phyloP scores from a whole-genome alignment of 2,797 vertebrate genomes.

The Sebastiscus tertius region DNA sequence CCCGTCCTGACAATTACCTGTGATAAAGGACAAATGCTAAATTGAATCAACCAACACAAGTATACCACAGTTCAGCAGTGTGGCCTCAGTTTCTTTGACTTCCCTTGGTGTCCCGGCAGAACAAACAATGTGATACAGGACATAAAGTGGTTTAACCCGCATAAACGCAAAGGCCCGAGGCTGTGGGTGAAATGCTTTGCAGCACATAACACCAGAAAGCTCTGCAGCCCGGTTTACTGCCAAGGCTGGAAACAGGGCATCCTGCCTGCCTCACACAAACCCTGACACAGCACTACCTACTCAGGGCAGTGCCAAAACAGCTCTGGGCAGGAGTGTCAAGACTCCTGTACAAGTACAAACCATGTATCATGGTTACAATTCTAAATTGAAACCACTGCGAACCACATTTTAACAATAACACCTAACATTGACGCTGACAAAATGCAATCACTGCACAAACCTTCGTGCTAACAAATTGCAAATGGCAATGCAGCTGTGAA shows the following conservation, averaged over 20 bases:
- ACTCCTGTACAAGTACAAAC: not conserved
- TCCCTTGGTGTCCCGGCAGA: not conserved
- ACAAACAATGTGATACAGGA: not conserved
- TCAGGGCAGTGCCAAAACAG: slow-evolving; percentile 5
- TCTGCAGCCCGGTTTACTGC: slow-evolving; percentile 20
- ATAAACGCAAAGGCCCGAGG: slow-evolving; percentile 16
- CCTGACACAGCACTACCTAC: slow-evolving; percentile 55
- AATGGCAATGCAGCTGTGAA: not conserved
- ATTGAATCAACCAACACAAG: not conserved
- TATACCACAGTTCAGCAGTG: not conserved
- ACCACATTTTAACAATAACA: not conserved
- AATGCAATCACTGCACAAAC: not conserved
- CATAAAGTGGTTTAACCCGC: not conserved
- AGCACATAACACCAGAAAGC: slow-evolving; percentile 19
- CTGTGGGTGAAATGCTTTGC: slow-evolving; percentile 24
- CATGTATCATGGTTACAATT: not conserved
- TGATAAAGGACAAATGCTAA: not conserved
- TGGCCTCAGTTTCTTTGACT: not conserved
- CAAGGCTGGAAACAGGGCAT: slow-evolving; percentile 37
- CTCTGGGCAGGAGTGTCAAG: not conserved
- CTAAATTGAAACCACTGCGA: not conserved
- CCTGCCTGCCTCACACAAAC: slow-evolving; percentile 44
- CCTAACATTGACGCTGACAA: not conserved
- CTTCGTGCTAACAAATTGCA: not conserved
- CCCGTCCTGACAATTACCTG: not conserved